Evolutionary conservation across 2,888 invertebrate genomes (phyloP), one percentile per base, ranked within the genome.

Genomic region (Crossocerus cetratus): DNA sequence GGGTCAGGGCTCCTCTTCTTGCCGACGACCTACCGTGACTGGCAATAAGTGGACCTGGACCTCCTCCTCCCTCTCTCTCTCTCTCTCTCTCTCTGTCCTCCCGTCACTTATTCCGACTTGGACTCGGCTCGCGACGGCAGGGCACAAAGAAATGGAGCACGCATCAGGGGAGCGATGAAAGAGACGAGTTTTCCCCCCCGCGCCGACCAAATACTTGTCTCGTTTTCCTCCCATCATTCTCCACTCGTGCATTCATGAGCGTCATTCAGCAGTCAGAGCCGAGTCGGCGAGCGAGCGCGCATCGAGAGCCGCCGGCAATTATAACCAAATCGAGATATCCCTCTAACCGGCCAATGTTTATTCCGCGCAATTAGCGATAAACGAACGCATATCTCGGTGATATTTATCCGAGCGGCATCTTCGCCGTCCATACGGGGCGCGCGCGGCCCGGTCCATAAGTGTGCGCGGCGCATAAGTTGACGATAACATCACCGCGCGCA

Each of bases 401-500:
- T 65, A 76, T 74, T 73, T 70, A 74, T 56, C 49, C 54, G 42
- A 21, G 65, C 20, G 23, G 43, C 65, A 55, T 58, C 61, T 64
- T 65, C 65, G 8, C 32, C 32, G 11, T 32, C 32, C 32, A 32
- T 32, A 32, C 66, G 65, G 65, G 60, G 22, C 53, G 42, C 32
- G 18, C 22, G n/a, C n/a, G n/a, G n/a, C n/a, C n/a, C n/a, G 65
- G 64, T 67, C 58, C 70, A 77, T 79, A 76, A 77, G 64, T 65
- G 61, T 64, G 5, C 55, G 65, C 62, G 65, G 32, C 45, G 13
- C 49, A n/a, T n/a, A 16, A 23, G 45, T 56, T 45, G 49, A 57
- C 74, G 77, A 80, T 80, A 80, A 80, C 70, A 80, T 80, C 80
- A 77, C n/a, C n/a, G n/a, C n/a, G n/a, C n/a, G n/a, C n/a, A n/a